phyloP scores from a whole-genome alignment of 2,888 invertebrate genomes.

The Pteria penguin region DNA sequence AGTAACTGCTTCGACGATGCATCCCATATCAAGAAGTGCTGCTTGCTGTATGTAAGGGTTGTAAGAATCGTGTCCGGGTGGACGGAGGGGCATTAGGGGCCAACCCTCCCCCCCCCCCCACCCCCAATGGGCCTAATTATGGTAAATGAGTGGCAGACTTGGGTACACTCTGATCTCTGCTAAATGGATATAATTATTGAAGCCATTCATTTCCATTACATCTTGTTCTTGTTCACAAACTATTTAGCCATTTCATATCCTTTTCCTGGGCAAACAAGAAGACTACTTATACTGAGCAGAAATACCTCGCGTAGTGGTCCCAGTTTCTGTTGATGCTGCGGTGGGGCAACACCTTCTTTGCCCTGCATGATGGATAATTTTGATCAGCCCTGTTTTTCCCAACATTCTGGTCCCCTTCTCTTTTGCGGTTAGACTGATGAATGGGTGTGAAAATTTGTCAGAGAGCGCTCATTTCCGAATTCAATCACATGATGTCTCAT shows the following conservation, averaged over 20 bases:
- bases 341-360: not conserved
- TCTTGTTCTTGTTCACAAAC: conserved; percentile 11
- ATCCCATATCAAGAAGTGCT: conserved; percentile 16
- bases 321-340: not conserved
- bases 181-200: conserved; percentile 15
- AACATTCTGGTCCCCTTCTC: not conserved
- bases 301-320: not conserved
- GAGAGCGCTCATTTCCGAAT: conserved; percentile 9
- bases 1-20: conserved; percentile 13
- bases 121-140: conserved; percentile 24
- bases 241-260: conserved; percentile 17
- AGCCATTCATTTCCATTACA: conserved; percentile 19
- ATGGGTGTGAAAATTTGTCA: too few relatives aligned
- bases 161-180: conserved; percentile 11
- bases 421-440: conserved; percentile 10
- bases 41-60: conserved; percentile 17
- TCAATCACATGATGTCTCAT: conserved; percentile 3
- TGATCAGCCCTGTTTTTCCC: conserved; percentile 14
- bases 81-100: conserved; percentile 29
- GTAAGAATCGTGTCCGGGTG: conserved; percentile 28
- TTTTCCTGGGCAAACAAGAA: not conserved
- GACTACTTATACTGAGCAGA: too few relatives aligned
- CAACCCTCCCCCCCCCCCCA: too few relatives aligned
- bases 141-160: conserved; percentile 11
- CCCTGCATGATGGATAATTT: conserved; percentile 16